A percentile compares a stretch with the other conserved stretches of the same genome.
These are phyloP conservation scores for Drosophila insularis DNA, from an alignment of 1,140 invertebrate species.

Conservation along the genomic window DNA sequence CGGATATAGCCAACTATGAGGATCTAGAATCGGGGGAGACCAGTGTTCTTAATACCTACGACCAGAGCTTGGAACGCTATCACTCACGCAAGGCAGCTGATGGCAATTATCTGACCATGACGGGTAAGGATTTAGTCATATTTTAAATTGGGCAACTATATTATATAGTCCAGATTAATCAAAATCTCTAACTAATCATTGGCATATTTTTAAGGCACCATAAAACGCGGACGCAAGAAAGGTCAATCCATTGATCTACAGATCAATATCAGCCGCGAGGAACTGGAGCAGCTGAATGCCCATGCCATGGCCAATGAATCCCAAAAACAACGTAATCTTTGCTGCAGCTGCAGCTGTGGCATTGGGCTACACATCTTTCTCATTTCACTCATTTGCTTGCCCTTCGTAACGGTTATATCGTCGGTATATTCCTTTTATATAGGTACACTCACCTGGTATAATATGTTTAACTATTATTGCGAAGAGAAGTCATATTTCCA, in stretches of 20 bases:
- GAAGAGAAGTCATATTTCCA: conserved; percentile 87
- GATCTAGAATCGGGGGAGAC: conserved; percentile 83
- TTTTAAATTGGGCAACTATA: neutral
- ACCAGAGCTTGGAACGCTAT: conserved; percentile 83
- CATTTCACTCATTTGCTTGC: conserved; percentile 86
- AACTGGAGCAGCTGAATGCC: conserved; percentile 86
- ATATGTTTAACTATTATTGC: conserved; percentile 88
- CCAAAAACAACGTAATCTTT: conserved; percentile 84
- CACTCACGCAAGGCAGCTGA: conserved; percentile 83
- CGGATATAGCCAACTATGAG: conserved; percentile 75
- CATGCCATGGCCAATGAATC: conserved; percentile 85
- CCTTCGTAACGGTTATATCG: conserved; percentile 86
- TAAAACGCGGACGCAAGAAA: conserved; percentile 88
- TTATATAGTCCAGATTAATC: too few species aligned
- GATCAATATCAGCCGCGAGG: conserved; percentile 87
- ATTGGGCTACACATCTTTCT: conserved; percentile 88
- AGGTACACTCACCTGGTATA: conserved; percentile 90
- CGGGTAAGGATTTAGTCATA: conserved; percentile 57
- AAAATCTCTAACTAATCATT: neutral
- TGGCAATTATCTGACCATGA: conserved; percentile 86
- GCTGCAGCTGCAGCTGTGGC: conserved; percentile 84
- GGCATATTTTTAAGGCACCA: conserved; percentile 84
- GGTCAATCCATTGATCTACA: conserved; percentile 89
- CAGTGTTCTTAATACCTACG: conserved; percentile 83
- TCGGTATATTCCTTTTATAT: conserved; percentile 88